These are phyloP conservation scores for Trissolcus basalis DNA, from an alignment of 1,140 invertebrate genomes.

Conservation along the genomic window DNA sequence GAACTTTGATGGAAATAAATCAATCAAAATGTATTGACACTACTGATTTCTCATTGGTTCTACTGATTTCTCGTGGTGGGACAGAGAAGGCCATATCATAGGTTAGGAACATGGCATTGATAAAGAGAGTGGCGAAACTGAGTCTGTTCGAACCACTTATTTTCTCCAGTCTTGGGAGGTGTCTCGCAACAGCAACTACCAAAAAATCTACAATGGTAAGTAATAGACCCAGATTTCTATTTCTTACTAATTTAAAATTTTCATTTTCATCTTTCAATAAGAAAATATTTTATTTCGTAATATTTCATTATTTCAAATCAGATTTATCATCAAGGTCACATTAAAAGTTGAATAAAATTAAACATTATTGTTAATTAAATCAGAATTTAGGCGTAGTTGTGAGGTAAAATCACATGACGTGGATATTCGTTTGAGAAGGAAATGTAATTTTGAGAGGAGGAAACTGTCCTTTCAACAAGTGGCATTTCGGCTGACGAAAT, in stretches of 20 bases:
- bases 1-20: no score
- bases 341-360: no score
- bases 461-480: constrained; percentile 25
- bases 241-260: not conserved
- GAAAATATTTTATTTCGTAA: no score
- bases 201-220: constrained; percentile 67
- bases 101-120: constrained; percentile 53
- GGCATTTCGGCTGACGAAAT: constrained; percentile 19
- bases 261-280: not conserved
- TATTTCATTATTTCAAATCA: no score
- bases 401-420: not conserved
- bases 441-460: not conserved
- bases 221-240: constrained; percentile 10
- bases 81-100: constrained; percentile 40
- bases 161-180: constrained; percentile 34
- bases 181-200: constrained; percentile 46
- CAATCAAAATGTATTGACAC: not conserved
- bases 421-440: not conserved
- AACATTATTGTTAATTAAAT: no score
- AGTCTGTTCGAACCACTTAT: constrained; percentile 9
- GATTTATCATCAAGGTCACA: no score
- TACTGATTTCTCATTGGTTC: constrained; percentile 13
- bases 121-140: constrained; percentile 36
- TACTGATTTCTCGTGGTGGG: not conserved
- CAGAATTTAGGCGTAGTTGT: not conserved